Percentiles rank a stretch among this genome's conserved stretches.
Conservation (phyloP, 2,888 invertebrate genomes). For the Oxytorus armatus region DNA sequence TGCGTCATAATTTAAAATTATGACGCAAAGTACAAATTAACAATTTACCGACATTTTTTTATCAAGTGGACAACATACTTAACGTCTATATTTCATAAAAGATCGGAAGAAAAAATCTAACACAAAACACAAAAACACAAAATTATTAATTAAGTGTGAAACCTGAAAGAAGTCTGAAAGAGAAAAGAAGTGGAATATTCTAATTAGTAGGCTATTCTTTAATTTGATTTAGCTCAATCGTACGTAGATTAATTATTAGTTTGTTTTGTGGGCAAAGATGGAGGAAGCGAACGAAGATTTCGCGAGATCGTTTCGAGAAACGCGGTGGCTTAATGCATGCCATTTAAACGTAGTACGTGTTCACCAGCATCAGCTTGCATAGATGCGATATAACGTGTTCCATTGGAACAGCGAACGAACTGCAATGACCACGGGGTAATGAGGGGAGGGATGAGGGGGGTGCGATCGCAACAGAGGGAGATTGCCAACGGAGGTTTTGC, state of each 20-base stretch:
- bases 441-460: not conserved
- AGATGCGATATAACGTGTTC: conserved; percentile 44
- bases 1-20: too few species aligned
- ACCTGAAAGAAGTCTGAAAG: too few species aligned
- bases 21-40: too few species aligned
- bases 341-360: conserved; percentile 80
- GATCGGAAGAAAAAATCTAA: not conserved
- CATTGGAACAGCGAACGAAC: conserved; percentile 37
- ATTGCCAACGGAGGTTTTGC: conserved; percentile 71
- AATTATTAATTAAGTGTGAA: too few species aligned
- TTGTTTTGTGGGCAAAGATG: too few species aligned
- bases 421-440: conserved; percentile 48
- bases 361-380: conserved; percentile 43
- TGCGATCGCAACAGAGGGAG: conserved; percentile 55
- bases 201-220: too few species aligned
- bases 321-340: conserved; percentile 76
- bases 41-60: too few species aligned
- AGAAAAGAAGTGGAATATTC: conserved; percentile 1
- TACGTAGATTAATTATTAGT: too few species aligned
- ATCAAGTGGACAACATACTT: not conserved
- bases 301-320: conserved; percentile 48
- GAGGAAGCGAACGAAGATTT: conserved; percentile 36
- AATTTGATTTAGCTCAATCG: too few species aligned
- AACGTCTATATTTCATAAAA: not conserved
- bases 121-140: too few species aligned